Percentiles rank a stretch among this genome's conserved stretches.
These are phyloP conservation scores for Drosophila orena DNA, from an alignment of 1,140 invertebrate genomes.

Conservation along the genomic window DNA sequence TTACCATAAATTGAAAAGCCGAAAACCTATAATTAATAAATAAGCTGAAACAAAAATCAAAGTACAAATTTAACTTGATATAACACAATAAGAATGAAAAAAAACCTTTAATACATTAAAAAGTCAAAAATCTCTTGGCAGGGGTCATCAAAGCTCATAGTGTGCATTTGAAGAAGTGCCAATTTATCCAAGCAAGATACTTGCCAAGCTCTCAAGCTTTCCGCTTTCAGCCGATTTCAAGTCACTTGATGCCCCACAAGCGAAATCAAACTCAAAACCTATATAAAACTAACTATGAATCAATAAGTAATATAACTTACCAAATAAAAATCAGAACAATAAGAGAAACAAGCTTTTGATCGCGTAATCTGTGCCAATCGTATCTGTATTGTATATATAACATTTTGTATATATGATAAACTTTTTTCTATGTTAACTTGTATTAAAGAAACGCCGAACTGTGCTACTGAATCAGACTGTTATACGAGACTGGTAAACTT, in stretches of 20 bases:
- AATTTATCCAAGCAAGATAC: neutral
- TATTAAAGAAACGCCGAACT: conserved; percentile 39
- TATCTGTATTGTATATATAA: conserved; percentile 65
- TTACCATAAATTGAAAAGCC: conserved; percentile 28
- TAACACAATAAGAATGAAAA: conserved; percentile 3
- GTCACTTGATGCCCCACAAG: conserved; percentile 10
- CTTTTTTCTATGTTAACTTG: conserved; percentile 68
- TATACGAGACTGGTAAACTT: conserved; percentile 11
- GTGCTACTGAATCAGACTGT: conserved; percentile 21
- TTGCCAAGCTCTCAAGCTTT: conserved; percentile 19
- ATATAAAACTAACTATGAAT: conserved; percentile 2
- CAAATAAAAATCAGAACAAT: conserved; percentile 22
- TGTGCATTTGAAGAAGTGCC: neutral
- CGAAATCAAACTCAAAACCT: neutral
- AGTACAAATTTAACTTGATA: conserved; percentile 14
- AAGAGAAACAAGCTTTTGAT: conserved; percentile 28
- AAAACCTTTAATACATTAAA: neutral
- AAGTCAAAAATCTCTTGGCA: neutral
- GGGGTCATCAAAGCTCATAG: conserved; percentile 1
- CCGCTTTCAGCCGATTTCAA: neutral
- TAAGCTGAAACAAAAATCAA: conserved; percentile 14
- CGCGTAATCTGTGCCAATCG: conserved; percentile 84
- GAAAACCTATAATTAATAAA: conserved; percentile 19
- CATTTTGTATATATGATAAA: conserved; percentile 64
- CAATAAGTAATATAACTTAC: conserved; percentile 5